Evolutionary conservation across 1,140 invertebrate species (phyloP).

Genomic region (Anoplolepis gracilipes): DNA sequence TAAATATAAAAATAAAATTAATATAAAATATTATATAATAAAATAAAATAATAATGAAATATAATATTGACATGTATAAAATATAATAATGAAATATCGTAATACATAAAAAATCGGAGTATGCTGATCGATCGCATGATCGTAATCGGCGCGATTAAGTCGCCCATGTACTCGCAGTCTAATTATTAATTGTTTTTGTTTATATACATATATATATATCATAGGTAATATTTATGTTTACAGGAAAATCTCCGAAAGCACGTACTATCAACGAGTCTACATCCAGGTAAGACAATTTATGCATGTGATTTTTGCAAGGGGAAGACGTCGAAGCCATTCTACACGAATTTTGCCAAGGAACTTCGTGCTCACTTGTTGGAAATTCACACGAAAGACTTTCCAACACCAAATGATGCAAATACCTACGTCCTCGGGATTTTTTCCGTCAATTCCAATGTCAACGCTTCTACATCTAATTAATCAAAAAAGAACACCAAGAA

Average conservation of each 20-base stretch:
- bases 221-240: slow-evolving; percentile 55
- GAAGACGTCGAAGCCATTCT: slow-evolving; percentile 81
- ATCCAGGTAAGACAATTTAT: slow-evolving; percentile 92
- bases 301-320: slow-evolving; percentile 89
- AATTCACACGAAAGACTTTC: slow-evolving; percentile 86
- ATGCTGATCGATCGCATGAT: too few species aligned
- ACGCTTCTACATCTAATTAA: slow-evolving; percentile 47
- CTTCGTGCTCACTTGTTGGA: slow-evolving; percentile 89
- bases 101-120: too few species aligned
- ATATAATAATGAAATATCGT: too few species aligned
- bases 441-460: slow-evolving; percentile 60
- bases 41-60: too few species aligned
- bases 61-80: too few species aligned
- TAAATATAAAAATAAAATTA: too few species aligned
- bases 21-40: too few species aligned
- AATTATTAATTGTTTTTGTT: slow-evolving; percentile 6
- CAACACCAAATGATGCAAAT: slow-evolving; percentile 80
- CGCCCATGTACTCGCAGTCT: too few species aligned
- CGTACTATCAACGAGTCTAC: slow-evolving; percentile 91
- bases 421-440: slow-evolving; percentile 85
- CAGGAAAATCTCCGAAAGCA: slow-evolving; percentile 96
- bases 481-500: not conserved
- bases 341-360: slow-evolving; percentile 89
- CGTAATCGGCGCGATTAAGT: too few species aligned
- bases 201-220: not conserved